These are phyloP conservation scores for Cherax destructor DNA, from an alignment of 1,140 invertebrate species.

Conservation along the genomic window DNA sequence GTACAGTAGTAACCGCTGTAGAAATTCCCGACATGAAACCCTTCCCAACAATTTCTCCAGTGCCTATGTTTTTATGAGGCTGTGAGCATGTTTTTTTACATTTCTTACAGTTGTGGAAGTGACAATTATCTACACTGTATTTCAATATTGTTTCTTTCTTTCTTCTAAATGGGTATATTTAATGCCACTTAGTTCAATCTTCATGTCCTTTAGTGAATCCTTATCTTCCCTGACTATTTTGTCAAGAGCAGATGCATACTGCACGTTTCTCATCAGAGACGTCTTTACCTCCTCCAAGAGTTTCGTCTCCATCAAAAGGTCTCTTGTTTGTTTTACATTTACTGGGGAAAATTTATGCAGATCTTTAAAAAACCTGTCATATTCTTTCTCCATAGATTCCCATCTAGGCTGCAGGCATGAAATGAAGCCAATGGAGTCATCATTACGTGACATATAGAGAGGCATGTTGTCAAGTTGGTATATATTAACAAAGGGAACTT, in stretches of 20 bases:
- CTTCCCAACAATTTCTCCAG: too few relatives aligned
- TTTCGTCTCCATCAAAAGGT: conserved; percentile 36
- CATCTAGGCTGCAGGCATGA: conserved; percentile 19
- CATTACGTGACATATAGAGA: neutral
- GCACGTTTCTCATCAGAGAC: conserved; percentile 13
- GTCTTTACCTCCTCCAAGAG: conserved; percentile 21
- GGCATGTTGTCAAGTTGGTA: conserved; percentile 51
- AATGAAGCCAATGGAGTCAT: neutral
- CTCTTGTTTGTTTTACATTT: neutral
- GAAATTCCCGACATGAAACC: too few relatives aligned
- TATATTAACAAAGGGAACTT: conserved; percentile 29
- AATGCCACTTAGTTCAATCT: conserved; percentile 22
- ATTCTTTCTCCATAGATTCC: conserved; percentile 37
- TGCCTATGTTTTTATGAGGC: neutral
- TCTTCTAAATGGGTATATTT: neutral
- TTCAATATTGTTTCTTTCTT: neutral
- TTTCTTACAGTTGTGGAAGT: conserved; percentile 44
- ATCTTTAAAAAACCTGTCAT: conserved; percentile 35
- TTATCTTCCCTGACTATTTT: conserved; percentile 18
- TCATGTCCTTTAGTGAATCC: conserved; percentile 19
- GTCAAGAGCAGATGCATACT: conserved; percentile 2
- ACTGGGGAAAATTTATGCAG: conserved; percentile 31
- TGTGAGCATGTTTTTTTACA: conserved; percentile 39
- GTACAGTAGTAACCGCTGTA: too few relatives aligned
- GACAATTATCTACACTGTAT: conserved; percentile 1